Conservation (phyloP, 2,113 vertebrate species). For the Peromyscus polionotus region DNA sequence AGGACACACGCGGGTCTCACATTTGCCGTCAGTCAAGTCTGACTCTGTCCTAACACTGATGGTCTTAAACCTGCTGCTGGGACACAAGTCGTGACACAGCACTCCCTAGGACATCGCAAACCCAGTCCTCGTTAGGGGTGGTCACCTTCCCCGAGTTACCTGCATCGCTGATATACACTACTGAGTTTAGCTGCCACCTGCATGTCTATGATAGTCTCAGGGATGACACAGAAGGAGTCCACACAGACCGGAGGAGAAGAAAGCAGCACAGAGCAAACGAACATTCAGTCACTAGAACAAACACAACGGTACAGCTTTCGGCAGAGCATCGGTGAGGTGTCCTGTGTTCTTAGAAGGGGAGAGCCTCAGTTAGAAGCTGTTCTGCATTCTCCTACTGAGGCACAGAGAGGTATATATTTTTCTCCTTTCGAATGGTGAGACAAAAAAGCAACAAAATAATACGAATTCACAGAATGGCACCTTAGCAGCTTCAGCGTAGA, state of each 20-base stretch:
- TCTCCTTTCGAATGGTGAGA: not conserved
- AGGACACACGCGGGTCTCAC: not conserved
- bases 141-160: not conserved
- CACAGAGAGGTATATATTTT: not conserved
- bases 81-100: not conserved
- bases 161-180: not conserved
- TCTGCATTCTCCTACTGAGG: not conserved
- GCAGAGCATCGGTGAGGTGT: not conserved
- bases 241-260: not conserved
- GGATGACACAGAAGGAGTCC: conserved; percentile 8
- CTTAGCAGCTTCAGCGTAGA: conserved; percentile 20
- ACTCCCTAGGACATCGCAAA: not conserved
- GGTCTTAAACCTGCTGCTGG: not conserved
- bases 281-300: not conserved
- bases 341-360: conserved; percentile 2
- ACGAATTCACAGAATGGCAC: not conserved
- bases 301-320: not conserved
- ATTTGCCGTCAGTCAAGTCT: not conserved
- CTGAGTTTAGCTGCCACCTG: not conserved
- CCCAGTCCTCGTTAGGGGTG: not conserved
- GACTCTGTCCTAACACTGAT: not conserved
- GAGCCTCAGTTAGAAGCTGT: not conserved
- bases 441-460: conserved; percentile 20
- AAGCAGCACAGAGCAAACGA: not conserved
- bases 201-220: not conserved